Conservation (phyloP, 2,888 invertebrate species). For the Synergus laeviventris region DNA sequence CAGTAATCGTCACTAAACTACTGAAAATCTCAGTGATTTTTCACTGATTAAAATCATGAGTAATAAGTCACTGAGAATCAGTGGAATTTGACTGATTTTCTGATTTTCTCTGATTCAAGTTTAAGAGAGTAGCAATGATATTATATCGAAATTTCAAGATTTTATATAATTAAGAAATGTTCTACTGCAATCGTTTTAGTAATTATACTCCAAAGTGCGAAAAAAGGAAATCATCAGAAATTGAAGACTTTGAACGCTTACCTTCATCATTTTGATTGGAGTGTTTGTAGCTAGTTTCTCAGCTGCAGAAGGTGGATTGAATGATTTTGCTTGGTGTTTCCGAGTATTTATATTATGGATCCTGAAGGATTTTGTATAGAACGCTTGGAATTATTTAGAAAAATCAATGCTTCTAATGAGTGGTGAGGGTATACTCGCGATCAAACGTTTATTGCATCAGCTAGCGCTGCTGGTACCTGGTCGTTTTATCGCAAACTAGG, state of each 20-base stretch:
- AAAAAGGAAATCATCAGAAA: background rate
- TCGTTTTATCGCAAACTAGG: background rate
- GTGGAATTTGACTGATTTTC: too few relatives aligned
- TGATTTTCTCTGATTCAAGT: too few relatives aligned
- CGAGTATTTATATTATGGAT: conserved; percentile 27
- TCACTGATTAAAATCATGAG: too few relatives aligned
- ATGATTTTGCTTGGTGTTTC: conserved; percentile 25
- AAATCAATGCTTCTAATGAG: background rate
- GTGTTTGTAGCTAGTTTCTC: background rate
- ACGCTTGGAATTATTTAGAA: background rate
- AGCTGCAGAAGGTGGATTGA: conserved; percentile 14
- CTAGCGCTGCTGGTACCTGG: background rate
- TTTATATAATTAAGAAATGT: background rate
- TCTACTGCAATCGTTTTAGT: background rate
- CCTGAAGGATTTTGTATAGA: conserved; percentile 9
- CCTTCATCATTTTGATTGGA: conserved; percentile 24
- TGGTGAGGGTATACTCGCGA: conserved; percentile 14
- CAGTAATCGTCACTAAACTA: too few relatives aligned
- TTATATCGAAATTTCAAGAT: background rate
- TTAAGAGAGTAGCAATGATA: too few relatives aligned
- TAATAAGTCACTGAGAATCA: too few relatives aligned
- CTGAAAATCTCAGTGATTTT: too few relatives aligned
- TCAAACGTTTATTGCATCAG: conserved; percentile 34
- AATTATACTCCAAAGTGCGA: background rate
- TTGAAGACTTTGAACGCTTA: background rate